Base-by-base conservation (phyloP, 2,797 vertebrate genomes). In the Sebastes steindachneri region DNA sequence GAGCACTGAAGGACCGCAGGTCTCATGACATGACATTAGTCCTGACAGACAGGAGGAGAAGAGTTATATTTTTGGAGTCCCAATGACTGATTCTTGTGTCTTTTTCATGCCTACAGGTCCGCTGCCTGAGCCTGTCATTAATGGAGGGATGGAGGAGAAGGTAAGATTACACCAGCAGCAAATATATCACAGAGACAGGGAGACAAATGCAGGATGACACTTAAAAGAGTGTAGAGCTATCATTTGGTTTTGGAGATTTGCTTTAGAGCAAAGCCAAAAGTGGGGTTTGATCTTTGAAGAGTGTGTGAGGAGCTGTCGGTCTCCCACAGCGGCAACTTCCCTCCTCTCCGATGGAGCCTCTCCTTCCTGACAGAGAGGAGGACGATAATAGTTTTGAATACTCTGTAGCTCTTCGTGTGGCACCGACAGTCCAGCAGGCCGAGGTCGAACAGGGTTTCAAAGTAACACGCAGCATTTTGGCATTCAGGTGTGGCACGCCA, bases 141-240 rank as follows among this genome's bases (percentile, higher is more conserved):
- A 99, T 35, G 97, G 97, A 7, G 96, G 96, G 41, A 83, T 95
- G 81, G 97, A 95, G 63, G 92, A 94, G 87, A 98, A 98, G 98
- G 98, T 99, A 96, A 97, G 91, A 75, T 11, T 25, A 51, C 70
- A 48, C 28, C 35, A 58, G 3, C 62, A 31, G 41, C 12, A 57
- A 26, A 35, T 1, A 7, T 4, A 37, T 15, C 51, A 28, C 33
- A 8, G 6, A 9, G 5, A 45, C 21, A 65, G 51, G 37, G 53
- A 62, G 15, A 62, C 21, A 68, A 35, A 77, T 5, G 9, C 54
- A 54, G 57, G 14, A 28, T 11, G 60, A 65, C 25, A 33, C 70
- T 64, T 35, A 2, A 64, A 58, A n/a, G 25, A n/a, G 26, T 48
- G 9, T 17, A 10, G 21, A 12, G 51, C 21, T 33, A 10, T 73